Conservation (phyloP, 92 coral and sea anemone genomes). For the Parazoanthus swiftii region DNA sequence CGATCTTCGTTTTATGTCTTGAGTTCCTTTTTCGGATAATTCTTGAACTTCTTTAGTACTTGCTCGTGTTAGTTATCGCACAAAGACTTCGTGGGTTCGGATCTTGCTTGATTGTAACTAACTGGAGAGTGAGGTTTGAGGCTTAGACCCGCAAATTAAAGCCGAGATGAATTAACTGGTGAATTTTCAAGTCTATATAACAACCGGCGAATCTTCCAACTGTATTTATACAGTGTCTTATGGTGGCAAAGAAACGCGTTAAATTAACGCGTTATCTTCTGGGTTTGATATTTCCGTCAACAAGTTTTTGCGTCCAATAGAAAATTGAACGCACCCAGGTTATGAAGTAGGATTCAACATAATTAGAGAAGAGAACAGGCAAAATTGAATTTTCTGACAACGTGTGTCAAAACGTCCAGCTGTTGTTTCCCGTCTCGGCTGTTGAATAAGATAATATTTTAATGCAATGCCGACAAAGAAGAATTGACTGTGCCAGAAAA, state of each 20-base stretch:
- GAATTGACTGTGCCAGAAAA: background rate
- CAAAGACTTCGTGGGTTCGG: background rate
- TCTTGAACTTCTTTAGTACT: background rate
- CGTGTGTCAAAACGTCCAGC: background rate
- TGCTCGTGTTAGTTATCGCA: background rate
- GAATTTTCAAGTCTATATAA: background rate
- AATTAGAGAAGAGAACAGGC: background rate
- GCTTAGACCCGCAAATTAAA: background rate
- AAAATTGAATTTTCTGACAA: background rate
- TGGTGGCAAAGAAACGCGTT: background rate
- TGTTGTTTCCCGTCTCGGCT: background rate
- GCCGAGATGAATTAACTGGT: background rate
- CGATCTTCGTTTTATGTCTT: too few species aligned
- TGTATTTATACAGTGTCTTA: too few species aligned
- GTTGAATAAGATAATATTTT: too few species aligned
- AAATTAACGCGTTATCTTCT: background rate
- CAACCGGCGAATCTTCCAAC: background rate
- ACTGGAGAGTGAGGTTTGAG: background rate
- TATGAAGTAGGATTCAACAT: background rate
- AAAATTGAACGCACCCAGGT: background rate
- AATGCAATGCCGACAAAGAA: background rate
- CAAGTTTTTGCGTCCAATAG: background rate
- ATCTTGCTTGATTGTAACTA: background rate
- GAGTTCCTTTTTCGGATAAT: too few species aligned
- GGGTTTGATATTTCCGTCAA: background rate